phyloP scores from a whole-genome alignment of 2,888 invertebrate species.

The Linhomoeus sp. region DNA sequence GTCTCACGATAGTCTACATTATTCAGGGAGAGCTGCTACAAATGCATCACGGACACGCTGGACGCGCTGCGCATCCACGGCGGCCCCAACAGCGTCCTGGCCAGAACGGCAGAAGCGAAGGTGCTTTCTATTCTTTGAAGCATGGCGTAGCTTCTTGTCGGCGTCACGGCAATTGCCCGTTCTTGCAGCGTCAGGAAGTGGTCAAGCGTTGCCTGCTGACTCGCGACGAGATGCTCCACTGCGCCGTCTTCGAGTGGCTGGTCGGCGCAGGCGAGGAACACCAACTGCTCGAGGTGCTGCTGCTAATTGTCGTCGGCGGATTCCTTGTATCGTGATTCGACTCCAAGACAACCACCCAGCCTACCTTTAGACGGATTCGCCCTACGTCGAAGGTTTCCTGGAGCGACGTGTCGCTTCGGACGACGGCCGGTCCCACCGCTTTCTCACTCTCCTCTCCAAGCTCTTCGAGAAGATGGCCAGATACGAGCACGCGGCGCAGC shows the following conservation, averaged over 20 bases:
- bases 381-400: conserved; percentile 56
- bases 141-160: too few relatives aligned
- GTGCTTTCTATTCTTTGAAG: too few relatives aligned
- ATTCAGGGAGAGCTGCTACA: too few relatives aligned
- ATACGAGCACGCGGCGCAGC: conserved; percentile 72
- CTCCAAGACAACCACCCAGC: background rate
- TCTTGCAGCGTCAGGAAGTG: conserved; percentile 37
- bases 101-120: too few relatives aligned
- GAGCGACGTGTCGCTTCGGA: conserved; percentile 26
- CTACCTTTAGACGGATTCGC: conserved; percentile 31
- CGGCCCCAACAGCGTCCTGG: too few relatives aligned
- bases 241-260: conserved; percentile 80
- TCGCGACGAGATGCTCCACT: conserved; percentile 67
- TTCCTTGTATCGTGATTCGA: too few relatives aligned
- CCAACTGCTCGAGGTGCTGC: background rate
- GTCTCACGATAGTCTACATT: too few relatives aligned
- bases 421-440: conserved; percentile 1
- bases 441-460: conserved; percentile 70
- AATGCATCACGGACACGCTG: too few relatives aligned
- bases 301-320: background rate
- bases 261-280: conserved; percentile 37
- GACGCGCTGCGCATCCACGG: too few relatives aligned
- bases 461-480: conserved; percentile 79
- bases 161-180: too few relatives aligned
- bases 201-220: conserved; percentile 33